Evolutionary conservation across 1,140 invertebrate genomes (phyloP).

Genomic region (Cydia pomonella): DNA sequence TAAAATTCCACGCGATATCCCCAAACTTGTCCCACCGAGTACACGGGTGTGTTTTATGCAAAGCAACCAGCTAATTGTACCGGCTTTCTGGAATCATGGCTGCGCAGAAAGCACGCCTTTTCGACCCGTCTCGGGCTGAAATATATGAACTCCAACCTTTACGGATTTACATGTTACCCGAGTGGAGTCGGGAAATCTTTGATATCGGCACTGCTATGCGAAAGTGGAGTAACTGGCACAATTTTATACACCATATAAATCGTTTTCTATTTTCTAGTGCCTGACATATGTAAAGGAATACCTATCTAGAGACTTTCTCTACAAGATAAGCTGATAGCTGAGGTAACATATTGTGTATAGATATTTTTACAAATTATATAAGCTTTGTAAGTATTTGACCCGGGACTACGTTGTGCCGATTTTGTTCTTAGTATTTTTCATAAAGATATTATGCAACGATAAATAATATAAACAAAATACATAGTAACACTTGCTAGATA

Average conservation of each 20-base stretch:
- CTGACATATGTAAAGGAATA: not conserved
- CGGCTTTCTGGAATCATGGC: constrained; percentile 51
- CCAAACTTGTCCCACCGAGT: constrained; percentile 37
- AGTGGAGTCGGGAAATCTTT: constrained; percentile 15
- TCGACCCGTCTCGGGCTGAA: constrained; percentile 48
- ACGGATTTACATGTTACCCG: constrained; percentile 38
- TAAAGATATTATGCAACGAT: too few species aligned
- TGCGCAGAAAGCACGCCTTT: constrained; percentile 49
- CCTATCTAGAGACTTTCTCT: not conserved
- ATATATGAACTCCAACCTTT: constrained; percentile 46
- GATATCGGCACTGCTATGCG: not conserved
- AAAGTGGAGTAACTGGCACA: not conserved
- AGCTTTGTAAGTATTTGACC: too few species aligned
- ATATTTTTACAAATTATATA: too few species aligned
- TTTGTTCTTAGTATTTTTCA: too few species aligned
- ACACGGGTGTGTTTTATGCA: constrained; percentile 58
- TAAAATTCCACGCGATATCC: constrained; percentile 22
- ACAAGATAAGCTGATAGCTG: constrained; percentile 1
- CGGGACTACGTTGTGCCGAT: too few species aligned
- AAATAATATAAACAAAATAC: too few species aligned
- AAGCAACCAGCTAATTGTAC: constrained; percentile 65
- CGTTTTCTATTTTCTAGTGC: not conserved
- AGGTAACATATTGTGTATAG: not conserved
- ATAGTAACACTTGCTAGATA: too few species aligned
- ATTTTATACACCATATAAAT: not conserved